These are phyloP conservation scores for Telmatochromis bifrenatus DNA, from an alignment of 2,113 vertebrate species.

Conservation along the genomic window DNA sequence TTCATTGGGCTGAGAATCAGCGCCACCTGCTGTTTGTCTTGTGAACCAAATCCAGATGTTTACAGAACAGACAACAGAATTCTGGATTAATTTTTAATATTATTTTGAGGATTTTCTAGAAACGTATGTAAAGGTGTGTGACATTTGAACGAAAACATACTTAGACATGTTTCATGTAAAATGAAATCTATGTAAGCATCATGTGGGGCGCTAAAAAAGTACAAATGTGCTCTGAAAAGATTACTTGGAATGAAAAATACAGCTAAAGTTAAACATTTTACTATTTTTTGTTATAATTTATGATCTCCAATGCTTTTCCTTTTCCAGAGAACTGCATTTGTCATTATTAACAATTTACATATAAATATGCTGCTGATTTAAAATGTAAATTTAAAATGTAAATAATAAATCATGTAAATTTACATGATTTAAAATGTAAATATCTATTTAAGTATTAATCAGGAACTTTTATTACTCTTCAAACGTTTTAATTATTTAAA, in stretches of 20 bases:
- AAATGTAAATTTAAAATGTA: background rate
- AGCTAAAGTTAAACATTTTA: background rate
- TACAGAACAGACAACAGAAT: background rate
- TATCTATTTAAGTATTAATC: background rate
- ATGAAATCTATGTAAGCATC: background rate
- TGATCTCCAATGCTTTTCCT: no score
- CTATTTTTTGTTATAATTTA: background rate
- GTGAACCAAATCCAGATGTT: background rate
- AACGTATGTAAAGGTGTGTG: background rate
- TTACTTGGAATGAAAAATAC: background rate
- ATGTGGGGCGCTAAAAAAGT: background rate
- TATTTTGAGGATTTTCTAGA: background rate
- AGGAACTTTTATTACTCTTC: background rate
- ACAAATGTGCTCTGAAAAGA: background rate
- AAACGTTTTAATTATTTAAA: background rate
- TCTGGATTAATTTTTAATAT: background rate
- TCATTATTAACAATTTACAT: background rate
- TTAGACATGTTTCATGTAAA: background rate
- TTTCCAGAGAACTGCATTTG: background rate
- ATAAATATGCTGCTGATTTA: background rate
- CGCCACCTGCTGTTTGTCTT: background rate
- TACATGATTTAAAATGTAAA: background rate
- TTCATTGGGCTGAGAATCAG: background rate
- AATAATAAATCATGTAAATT: no score
- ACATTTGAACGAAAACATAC: background rate